Conservation (phyloP, 2,888 invertebrate species). For the Eupeodes latifasciatus region DNA sequence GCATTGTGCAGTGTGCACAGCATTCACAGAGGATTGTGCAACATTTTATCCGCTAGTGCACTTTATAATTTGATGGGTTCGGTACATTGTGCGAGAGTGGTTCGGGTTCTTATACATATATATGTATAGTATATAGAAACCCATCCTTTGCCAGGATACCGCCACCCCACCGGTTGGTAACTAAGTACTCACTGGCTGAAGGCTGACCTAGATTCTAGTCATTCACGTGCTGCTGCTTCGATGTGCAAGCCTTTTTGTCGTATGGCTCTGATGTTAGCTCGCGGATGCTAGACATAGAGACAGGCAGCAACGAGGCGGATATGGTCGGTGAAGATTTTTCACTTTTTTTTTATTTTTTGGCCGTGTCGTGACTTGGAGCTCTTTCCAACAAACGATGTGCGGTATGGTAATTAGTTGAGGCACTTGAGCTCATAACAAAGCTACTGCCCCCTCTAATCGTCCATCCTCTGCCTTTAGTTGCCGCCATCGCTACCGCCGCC, state of each 20-base stretch:
- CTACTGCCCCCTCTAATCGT: background rate
- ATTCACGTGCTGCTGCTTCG: slow-evolving; percentile 31
- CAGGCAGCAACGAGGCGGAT: background rate
- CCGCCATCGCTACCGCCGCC: background rate
- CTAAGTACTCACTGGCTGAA: background rate
- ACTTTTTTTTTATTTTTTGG: slow-evolving; percentile 1
- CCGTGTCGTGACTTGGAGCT: slow-evolving; percentile 54
- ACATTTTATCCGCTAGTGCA: slow-evolving; percentile 72
- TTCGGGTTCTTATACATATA: slow-evolving; percentile 29
- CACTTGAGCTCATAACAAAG: slow-evolving; percentile 40
- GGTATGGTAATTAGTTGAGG: slow-evolving; percentile 71
- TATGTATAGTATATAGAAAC: too few species aligned
- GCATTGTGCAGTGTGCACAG: slow-evolving; percentile 19
- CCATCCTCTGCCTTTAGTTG: background rate
- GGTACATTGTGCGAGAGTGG: slow-evolving; percentile 52
- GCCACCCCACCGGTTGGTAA: too few species aligned
- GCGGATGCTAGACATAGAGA: slow-evolving; percentile 33
- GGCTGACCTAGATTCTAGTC: slow-evolving; percentile 63
- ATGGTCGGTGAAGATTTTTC: background rate
- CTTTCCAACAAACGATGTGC: slow-evolving; percentile 36
- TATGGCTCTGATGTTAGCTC: background rate
- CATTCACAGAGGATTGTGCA: slow-evolving; percentile 58
- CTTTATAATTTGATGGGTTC: slow-evolving; percentile 71
- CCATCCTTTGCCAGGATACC: too few species aligned
- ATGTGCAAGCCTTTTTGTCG: slow-evolving; percentile 32